These are phyloP conservation scores for Equus quagga DNA, from an alignment of 2,113 vertebrate species.

Conservation along the genomic window DNA sequence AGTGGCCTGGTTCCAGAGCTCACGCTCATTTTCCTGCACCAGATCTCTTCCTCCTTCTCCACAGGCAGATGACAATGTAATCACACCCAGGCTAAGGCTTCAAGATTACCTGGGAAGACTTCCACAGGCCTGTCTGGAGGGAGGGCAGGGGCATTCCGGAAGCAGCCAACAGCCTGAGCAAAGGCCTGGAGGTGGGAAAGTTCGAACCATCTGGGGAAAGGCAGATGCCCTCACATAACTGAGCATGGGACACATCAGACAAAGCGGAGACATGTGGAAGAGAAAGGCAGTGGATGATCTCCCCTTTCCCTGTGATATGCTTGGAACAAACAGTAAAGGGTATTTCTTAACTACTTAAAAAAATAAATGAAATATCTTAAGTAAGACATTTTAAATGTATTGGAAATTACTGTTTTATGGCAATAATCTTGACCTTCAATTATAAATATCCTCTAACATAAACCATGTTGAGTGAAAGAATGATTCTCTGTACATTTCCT, in stretches of 20 bases:
- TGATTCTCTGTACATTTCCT: background rate
- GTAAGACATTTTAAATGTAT: background rate
- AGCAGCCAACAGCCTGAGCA: background rate
- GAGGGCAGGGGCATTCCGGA: background rate
- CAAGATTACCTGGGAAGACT: background rate
- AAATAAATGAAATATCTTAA: background rate
- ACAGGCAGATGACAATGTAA: background rate
- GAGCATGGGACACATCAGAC: rapidly evolving
- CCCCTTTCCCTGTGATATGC: background rate
- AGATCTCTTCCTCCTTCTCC: background rate
- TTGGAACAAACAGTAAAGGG: background rate
- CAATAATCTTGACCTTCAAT: background rate
- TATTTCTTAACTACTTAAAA: background rate
- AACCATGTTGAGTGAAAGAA: background rate
- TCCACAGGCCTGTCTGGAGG: background rate
- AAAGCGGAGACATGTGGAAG: background rate
- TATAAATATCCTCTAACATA: background rate
- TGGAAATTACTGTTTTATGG: background rate
- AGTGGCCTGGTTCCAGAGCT: background rate
- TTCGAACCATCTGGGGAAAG: background rate
- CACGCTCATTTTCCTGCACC: background rate
- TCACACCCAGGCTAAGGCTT: background rate
- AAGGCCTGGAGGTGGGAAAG: background rate
- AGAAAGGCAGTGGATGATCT: background rate
- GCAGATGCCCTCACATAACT: background rate